phyloP scores from a whole-genome alignment of 2,113 vertebrate genomes.

The Sterrhoptilus dennistouni region DNA sequence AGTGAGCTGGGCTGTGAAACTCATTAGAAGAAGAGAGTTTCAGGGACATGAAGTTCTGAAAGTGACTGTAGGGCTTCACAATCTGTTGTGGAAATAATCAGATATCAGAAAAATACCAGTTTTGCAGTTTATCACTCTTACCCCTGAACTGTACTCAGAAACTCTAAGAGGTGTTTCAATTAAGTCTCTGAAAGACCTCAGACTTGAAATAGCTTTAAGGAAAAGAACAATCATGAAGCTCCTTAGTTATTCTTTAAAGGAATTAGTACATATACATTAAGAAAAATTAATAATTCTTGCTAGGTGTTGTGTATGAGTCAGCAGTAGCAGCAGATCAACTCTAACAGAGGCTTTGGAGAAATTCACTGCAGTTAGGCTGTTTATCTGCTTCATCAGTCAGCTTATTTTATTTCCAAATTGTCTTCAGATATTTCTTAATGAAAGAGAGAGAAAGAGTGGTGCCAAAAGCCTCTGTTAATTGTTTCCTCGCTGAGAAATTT shows the following conservation, averaged over 20 bases:
- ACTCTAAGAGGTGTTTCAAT: not conserved
- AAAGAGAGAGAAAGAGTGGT: not conserved
- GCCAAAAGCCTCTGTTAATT: conserved; percentile 6
- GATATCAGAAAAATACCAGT: not conserved
- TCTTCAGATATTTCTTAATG: not conserved
- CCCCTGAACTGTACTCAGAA: not conserved
- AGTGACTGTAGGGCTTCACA: not conserved
- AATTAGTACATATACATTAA: not conserved
- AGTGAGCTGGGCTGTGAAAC: not conserved
- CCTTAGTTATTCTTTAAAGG: not conserved
- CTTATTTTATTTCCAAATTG: not conserved
- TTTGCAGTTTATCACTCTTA: not conserved
- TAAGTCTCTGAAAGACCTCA: not conserved
- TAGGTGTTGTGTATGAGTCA: not conserved
- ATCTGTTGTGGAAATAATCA: not conserved
- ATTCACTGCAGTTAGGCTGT: not conserved
- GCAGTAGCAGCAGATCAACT: not conserved
- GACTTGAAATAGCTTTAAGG: not conserved
- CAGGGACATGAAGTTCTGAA: not conserved
- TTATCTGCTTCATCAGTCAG: not conserved
- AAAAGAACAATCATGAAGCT: not conserved
- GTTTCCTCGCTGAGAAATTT: not conserved
- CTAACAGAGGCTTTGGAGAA: not conserved
- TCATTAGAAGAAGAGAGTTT: not conserved
- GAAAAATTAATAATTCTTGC: not conserved